These are phyloP conservation scores for Eupithecia tripunctaria DNA, from an alignment of 2,888 invertebrate species.

Conservation along the genomic window DNA sequence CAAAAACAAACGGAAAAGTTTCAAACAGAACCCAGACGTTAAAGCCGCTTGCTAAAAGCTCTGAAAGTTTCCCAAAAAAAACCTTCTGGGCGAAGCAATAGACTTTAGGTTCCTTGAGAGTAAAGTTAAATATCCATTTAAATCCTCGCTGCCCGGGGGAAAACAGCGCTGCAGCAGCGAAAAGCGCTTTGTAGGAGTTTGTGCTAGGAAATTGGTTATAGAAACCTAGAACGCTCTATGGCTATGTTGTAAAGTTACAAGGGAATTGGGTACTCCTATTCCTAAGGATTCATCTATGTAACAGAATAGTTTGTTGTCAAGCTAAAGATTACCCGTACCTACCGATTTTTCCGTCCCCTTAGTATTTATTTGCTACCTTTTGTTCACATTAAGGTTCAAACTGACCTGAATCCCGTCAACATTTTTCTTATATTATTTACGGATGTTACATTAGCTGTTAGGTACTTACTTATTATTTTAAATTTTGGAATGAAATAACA, in stretches of 20 bases:
- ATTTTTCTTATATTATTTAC: background rate
- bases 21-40: slow-evolving; percentile 61
- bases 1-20: slow-evolving; percentile 42
- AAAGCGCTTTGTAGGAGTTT: slow-evolving; percentile 51
- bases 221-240: slow-evolving; percentile 18
- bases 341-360: background rate
- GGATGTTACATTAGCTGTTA: background rate
- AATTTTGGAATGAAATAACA: background rate
- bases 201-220: slow-evolving; percentile 51
- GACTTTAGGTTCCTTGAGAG: slow-evolving; percentile 80
- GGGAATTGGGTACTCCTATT: background rate
- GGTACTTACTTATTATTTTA: background rate
- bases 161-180: slow-evolving; percentile 70
- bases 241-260: slow-evolving; percentile 14
- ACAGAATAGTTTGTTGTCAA: background rate
- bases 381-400: background rate
- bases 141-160: slow-evolving; percentile 76
- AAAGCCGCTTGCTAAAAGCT: slow-evolving; percentile 79
- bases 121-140: slow-evolving; percentile 84
- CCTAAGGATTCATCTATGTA: background rate
- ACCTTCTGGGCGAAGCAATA: slow-evolving; percentile 70
- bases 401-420: background rate
- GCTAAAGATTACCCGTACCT: background rate
- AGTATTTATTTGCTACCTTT: background rate
- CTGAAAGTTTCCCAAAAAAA: slow-evolving; percentile 71